These are phyloP conservation scores for Schlechtendalia chinensis DNA, from an alignment of 1,140 invertebrate species.

Conservation along the genomic window DNA sequence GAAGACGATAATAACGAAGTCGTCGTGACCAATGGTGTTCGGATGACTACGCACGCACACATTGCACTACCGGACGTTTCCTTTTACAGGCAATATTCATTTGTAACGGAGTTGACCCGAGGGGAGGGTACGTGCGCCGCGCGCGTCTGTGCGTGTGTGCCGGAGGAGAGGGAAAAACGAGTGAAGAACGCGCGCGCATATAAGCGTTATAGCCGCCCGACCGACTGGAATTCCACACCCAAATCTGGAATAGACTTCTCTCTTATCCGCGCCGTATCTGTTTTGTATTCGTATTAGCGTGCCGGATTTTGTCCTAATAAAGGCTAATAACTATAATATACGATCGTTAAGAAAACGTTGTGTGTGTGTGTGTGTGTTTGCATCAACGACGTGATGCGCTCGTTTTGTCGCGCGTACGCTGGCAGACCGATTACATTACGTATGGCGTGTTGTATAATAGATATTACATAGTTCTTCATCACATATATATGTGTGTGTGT, in stretches of 20 bases:
- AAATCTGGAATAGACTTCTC: slow-evolving; percentile 42
- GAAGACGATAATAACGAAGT: slow-evolving; percentile 4
- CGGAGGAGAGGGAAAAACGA: neutral
- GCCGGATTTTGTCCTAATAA: slow-evolving; percentile 46
- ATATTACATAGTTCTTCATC: too few species aligned
- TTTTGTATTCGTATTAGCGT: slow-evolving; percentile 45
- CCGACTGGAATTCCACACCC: slow-evolving; percentile 41
- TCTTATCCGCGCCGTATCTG: neutral
- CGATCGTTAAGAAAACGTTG: slow-evolving; percentile 7
- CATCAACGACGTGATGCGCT: too few species aligned
- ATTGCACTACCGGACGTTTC: slow-evolving; percentile 41
- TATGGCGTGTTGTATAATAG: too few species aligned
- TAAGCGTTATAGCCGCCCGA: neutral
- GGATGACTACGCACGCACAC: slow-evolving; percentile 3
- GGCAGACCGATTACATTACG: neutral
- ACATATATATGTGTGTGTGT: too few species aligned
- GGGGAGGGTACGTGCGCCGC: neutral
- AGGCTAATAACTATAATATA: slow-evolving; percentile 30
- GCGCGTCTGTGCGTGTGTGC: neutral
- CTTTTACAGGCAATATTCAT: slow-evolving; percentile 47
- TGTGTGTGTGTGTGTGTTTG: too few species aligned
- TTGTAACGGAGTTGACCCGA: slow-evolving; percentile 1
- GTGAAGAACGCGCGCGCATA: neutral
- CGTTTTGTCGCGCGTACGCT: neutral
- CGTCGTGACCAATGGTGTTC: slow-evolving; percentile 23